Percentiles rank a stretch among this genome's conserved stretches.
Conservation (phyloP, 2,797 vertebrate genomes). For the Garrulus glandarius region DNA sequence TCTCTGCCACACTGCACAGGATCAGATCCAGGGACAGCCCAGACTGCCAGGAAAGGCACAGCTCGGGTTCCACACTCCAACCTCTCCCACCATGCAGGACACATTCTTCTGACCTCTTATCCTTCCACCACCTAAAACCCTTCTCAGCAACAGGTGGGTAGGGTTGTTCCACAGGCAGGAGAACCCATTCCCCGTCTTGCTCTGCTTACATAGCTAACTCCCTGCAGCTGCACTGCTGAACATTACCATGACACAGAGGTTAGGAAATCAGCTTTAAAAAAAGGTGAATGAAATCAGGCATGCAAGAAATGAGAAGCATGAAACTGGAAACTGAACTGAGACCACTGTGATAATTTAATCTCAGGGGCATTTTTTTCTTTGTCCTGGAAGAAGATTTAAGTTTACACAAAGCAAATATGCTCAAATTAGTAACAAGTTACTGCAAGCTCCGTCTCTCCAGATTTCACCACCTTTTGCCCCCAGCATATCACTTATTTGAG, state of each 20-base stretch:
- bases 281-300: not conserved
- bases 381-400: not conserved
- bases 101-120: not conserved
- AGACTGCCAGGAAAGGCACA: not conserved
- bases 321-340: not conserved
- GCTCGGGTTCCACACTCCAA: not conserved
- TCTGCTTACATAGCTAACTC: fast-evolving
- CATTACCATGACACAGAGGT: not conserved
- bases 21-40: not conserved
- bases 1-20: not conserved
- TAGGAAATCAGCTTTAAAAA: not conserved
- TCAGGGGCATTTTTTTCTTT: not conserved
- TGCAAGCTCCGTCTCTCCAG: not conserved
- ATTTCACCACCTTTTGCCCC: not conserved
- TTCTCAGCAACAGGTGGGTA: not conserved
- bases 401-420: not conserved
- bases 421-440: not conserved
- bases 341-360: not conserved
- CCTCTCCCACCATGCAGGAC: not conserved
- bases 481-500: not conserved
- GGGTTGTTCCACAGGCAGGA: not conserved
- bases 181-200: fast-evolving
- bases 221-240: not conserved
- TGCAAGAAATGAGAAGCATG: not conserved
- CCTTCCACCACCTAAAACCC: not conserved